Evolutionary conservation across 2,113 vertebrate genomes (phyloP).

Genomic region (Garra rufa): DNA sequence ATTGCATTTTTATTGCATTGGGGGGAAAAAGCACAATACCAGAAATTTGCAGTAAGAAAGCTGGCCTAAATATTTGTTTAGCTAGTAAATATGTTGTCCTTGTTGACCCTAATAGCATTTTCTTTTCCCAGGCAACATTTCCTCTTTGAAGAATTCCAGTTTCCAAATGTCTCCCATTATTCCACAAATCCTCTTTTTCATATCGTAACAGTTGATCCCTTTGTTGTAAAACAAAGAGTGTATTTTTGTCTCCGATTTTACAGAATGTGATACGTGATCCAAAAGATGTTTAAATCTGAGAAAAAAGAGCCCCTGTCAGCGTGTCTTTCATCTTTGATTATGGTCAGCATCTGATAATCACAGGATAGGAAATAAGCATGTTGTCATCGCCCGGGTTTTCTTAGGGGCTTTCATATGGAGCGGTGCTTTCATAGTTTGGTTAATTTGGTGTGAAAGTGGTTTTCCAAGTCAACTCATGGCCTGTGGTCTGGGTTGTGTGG

Average conservation of each 20-base stretch:
- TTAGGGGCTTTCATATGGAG: slow-evolving; percentile 1
- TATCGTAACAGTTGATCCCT: slow-evolving; percentile 54
- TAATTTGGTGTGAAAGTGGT: not conserved
- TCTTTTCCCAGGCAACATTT: slow-evolving; percentile 10
- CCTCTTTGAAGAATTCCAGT: slow-evolving; percentile 55
- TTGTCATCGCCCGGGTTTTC: not conserved
- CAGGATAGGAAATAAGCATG: not conserved
- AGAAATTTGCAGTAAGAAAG: not conserved
- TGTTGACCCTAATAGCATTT: not conserved
- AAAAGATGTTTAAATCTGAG: not conserved
- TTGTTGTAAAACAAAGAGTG: slow-evolving; percentile 55
- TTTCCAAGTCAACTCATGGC: not conserved
- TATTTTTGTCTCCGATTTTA: slow-evolving; percentile 51
- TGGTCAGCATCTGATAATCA: not conserved
- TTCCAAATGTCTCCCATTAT: slow-evolving; percentile 62
- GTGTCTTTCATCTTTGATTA: slow-evolving; percentile 31
- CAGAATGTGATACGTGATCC: slow-evolving; percentile 32
- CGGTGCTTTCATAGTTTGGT: not conserved
- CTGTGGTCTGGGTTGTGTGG: not conserved
- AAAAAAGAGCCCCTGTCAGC: slow-evolving; percentile 6
- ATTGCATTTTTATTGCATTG: not conserved
- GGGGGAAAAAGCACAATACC: not conserved
- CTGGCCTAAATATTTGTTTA: not conserved
- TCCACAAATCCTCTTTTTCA: slow-evolving; percentile 64
- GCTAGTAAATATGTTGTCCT: not conserved